Percentiles rank a stretch among this genome's conserved stretches.
Evolutionary conservation across 2,888 invertebrate species (phyloP).

Genomic region (Erannis defoliaria): DNA sequence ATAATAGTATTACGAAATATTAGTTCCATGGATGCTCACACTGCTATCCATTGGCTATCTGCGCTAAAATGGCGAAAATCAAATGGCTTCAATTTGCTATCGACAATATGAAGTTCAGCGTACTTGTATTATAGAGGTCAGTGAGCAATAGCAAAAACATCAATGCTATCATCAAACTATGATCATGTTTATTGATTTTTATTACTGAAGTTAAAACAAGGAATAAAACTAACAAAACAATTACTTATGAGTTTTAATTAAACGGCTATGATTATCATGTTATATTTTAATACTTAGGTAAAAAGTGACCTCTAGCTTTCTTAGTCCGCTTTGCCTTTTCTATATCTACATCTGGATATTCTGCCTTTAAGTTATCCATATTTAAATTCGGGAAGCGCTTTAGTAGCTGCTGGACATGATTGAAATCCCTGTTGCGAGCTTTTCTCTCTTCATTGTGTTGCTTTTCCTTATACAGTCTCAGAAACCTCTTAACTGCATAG

Average conservation of each 20-base stretch:
- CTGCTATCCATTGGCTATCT: too few relatives aligned
- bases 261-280: too few relatives aligned
- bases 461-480: slow-evolving; percentile 88
- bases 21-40: too few relatives aligned
- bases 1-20: too few relatives aligned
- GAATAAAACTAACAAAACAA: neutral
- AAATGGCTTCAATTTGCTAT: too few relatives aligned
- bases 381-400: slow-evolving; percentile 93
- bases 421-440: slow-evolving; percentile 88
- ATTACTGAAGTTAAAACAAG: neutral
- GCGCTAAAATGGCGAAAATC: too few relatives aligned
- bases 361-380: slow-evolving; percentile 88
- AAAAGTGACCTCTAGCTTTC: slow-evolving; percentile 88
- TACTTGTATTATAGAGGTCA: too few relatives aligned
- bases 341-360: slow-evolving; percentile 92
- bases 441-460: slow-evolving; percentile 85
- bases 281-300: slow-evolving; percentile 32
- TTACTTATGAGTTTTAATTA: neutral
- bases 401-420: slow-evolving; percentile 89
- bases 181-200: too few relatives aligned
- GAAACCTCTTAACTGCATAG: slow-evolving; percentile 86
- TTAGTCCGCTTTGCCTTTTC: slow-evolving; percentile 87
- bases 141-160: neutral
- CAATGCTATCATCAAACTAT: neutral
- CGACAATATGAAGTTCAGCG: too few relatives aligned